Conservation (phyloP, 1,140 invertebrate genomes). For the Cecropterus lyciades region DNA sequence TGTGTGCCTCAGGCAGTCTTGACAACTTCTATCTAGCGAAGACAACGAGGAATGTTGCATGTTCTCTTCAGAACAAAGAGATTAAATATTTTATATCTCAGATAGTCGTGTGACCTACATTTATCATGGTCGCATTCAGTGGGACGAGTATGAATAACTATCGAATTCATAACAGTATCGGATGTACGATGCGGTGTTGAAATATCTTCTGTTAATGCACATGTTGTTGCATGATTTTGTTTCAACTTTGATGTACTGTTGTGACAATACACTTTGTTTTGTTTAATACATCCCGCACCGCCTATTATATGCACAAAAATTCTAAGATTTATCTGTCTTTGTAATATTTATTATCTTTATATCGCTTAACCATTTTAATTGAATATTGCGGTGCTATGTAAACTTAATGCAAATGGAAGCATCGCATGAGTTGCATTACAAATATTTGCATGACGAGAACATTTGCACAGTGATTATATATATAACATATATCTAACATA, state of each 20-base stretch:
- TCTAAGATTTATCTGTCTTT: no score
- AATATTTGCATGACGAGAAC: no score
- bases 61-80: conserved; percentile 32
- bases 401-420: no score
- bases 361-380: no score
- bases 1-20: conserved; percentile 23
- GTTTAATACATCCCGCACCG: no score
- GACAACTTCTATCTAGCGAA: conserved; percentile 28
- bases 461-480: no score
- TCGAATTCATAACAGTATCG: conserved; percentile 22
- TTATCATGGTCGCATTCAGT: conserved; percentile 16
- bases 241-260: background rate
- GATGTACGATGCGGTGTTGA: background rate
- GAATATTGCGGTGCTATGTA: no score
- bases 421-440: no score
- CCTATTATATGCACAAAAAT: no score
- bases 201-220: background rate
- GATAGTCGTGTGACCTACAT: conserved; percentile 32
- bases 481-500: no score
- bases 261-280: no score
- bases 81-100: conserved; percentile 34
- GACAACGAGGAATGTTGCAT: conserved; percentile 28
- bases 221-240: background rate
- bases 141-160: conserved; percentile 18
- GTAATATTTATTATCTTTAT: no score